A percentile compares a stretch with the other conserved stretches of the same genome.
Evolutionary conservation across 2,113 vertebrate genomes (phyloP).

Genomic region (Saguinus imperator): DNA sequence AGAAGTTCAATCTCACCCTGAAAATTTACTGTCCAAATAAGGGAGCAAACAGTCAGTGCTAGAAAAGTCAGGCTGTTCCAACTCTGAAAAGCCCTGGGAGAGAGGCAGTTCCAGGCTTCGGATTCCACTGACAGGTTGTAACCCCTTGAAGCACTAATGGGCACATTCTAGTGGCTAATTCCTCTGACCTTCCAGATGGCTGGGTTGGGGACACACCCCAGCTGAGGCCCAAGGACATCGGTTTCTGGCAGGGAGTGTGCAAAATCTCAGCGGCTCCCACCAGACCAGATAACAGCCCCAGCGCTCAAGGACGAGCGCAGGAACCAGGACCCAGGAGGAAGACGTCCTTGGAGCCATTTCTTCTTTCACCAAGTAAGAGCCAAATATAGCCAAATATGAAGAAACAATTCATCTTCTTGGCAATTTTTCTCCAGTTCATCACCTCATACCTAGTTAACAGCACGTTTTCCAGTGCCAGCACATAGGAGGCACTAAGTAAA

Average conservation of each 20-base stretch:
- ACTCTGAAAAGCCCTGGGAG: conserved; percentile 60
- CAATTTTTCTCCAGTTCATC: not conserved
- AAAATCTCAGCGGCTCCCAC: conserved; percentile 23
- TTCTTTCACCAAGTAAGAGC: conserved; percentile 63
- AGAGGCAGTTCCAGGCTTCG: conserved; percentile 67
- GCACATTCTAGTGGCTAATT: conserved; percentile 75
- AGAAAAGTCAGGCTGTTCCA: conserved; percentile 52
- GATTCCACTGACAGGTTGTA: conserved; percentile 75
- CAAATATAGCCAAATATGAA: conserved; percentile 66
- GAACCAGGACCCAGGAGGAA: conserved; percentile 58
- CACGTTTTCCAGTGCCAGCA: not conserved
- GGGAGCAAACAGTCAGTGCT: conserved; percentile 60
- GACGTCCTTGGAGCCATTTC: conserved; percentile 71
- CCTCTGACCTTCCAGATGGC: conserved; percentile 77
- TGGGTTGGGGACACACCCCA: conserved; percentile 64
- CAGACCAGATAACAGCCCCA: conserved; percentile 59
- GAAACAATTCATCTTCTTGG: not conserved
- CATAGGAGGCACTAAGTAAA: not conserved
- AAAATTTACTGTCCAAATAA: conserved; percentile 78
- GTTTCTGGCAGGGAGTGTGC: conserved; percentile 61
- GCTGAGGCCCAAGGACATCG: conserved; percentile 71
- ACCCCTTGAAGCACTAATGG: conserved; percentile 69
- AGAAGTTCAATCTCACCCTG: conserved; percentile 64
- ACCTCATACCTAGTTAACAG: not conserved
- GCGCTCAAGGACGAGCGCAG: conserved; percentile 63